Percentiles rank a stretch among this genome's conserved stretches.
These are phyloP conservation scores for Cotesia glomerata DNA, from an alignment of 1,140 invertebrate genomes.

Conservation along the genomic window DNA sequence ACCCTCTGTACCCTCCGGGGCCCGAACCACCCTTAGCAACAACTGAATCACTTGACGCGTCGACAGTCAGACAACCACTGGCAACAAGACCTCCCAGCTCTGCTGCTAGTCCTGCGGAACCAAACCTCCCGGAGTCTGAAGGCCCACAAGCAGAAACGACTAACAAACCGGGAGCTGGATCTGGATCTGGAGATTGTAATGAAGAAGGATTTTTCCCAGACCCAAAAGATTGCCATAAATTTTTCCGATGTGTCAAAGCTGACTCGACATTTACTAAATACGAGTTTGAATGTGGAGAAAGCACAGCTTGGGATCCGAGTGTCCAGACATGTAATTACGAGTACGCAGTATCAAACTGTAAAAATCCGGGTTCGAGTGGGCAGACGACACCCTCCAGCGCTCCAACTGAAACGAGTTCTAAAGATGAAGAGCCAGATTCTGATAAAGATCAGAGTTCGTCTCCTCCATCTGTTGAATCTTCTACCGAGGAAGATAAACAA, in stretches of 20 bases:
- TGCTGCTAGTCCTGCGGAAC: neutral
- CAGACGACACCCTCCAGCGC: neutral
- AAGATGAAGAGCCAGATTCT: neutral
- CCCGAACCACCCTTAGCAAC: neutral
- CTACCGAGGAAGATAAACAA: conserved; percentile 2
- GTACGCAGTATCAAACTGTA: conserved; percentile 69
- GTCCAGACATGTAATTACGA: conserved; percentile 69
- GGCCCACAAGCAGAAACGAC: conserved; percentile 2
- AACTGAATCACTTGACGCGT: no score
- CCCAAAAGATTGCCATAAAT: conserved; percentile 69
- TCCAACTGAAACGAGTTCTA: neutral
- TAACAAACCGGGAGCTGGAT: neutral
- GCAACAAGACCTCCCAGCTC: no score
- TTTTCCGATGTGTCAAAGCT: conserved; percentile 70
- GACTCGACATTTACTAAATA: conserved; percentile 66
- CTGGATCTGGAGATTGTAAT: conserved; percentile 34
- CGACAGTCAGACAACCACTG: neutral
- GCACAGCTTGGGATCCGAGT: conserved; percentile 71
- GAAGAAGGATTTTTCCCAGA: conserved; percentile 67
- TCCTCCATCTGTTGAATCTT: neutral
- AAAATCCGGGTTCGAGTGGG: conserved; percentile 66
- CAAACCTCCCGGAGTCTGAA: neutral
- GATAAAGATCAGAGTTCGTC: no score
- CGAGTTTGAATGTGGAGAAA: conserved; percentile 70
- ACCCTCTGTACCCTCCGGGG: neutral